Evolutionary conservation across 1,140 invertebrate species (phyloP).

Genomic region (Drosophila tani): DNA sequence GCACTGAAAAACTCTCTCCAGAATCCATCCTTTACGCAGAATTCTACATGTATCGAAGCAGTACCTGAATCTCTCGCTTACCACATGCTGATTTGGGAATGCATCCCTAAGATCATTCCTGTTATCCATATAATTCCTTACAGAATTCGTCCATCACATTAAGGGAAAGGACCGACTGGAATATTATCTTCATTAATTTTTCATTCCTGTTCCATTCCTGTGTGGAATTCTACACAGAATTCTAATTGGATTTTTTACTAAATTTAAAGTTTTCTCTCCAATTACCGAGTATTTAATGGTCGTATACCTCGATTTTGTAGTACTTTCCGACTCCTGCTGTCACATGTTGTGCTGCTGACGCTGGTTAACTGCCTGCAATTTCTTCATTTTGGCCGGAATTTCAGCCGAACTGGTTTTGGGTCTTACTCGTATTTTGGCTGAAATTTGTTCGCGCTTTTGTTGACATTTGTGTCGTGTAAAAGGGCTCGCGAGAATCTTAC

Average conservation of each 20-base stretch:
- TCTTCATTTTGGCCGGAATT: conserved; percentile 74
- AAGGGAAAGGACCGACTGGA: too few relatives aligned
- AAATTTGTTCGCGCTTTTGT: conserved; percentile 79
- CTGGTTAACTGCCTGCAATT: conserved; percentile 57
- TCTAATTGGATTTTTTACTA: neutral
- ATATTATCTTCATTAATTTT: too few relatives aligned
- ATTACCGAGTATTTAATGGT: neutral
- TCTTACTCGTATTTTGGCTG: conserved; percentile 18
- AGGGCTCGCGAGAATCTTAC: conserved; percentile 68
- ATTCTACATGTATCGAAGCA: too few relatives aligned
- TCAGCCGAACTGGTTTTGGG: conserved; percentile 38
- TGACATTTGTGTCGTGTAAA: conserved; percentile 77
- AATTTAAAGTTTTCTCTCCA: neutral
- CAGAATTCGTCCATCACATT: too few relatives aligned
- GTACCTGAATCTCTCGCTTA: too few relatives aligned
- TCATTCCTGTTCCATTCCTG: too few relatives aligned
- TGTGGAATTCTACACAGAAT: too few relatives aligned
- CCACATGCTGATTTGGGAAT: too few relatives aligned
- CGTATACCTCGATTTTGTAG: neutral
- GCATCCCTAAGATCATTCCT: too few relatives aligned
- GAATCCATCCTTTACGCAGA: neutral
- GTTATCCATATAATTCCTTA: too few relatives aligned
- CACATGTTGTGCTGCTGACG: conserved; percentile 24
- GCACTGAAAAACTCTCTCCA: too few relatives aligned
- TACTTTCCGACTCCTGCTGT: conserved; percentile 19